These are phyloP conservation scores for Galerucella calmariensis DNA, from an alignment of 2,888 invertebrate genomes.

Conservation along the genomic window DNA sequence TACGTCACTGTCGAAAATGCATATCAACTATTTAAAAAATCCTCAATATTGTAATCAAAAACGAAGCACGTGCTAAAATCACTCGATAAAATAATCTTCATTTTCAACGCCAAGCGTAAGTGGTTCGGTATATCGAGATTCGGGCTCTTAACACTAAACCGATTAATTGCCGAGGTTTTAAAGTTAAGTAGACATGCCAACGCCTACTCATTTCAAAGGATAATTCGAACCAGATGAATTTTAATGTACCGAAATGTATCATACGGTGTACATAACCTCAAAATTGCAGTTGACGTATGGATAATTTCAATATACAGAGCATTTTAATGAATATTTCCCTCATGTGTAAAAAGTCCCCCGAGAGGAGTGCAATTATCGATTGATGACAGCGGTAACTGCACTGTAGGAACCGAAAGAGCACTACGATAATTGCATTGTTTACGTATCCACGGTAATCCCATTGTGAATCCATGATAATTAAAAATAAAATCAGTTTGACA, in stretches of 20 bases:
- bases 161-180: conserved; percentile 44
- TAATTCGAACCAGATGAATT: conserved; percentile 38
- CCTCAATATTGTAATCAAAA: background rate
- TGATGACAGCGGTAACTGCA: no score
- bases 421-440: no score
- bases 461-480: no score
- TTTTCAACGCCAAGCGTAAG: conserved; percentile 48
- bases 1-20: background rate
- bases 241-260: conserved; percentile 25
- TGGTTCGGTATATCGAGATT: conserved; percentile 49
- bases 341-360: no score
- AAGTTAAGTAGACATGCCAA: conserved; percentile 40
- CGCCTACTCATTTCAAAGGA: conserved; percentile 29
- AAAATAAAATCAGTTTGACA: no score
- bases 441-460: no score
- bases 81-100: conserved; percentile 25
- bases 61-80: conserved; percentile 5
- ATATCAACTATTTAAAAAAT: conserved; percentile 3
- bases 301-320: background rate
- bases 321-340: background rate
- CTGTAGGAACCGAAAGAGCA: no score
- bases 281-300: background rate
- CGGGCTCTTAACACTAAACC: conserved; percentile 44
- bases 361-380: no score
- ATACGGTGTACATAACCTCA: background rate